These are phyloP conservation scores for Montipora efflorescens DNA, from an alignment of 64 coral and sea anemone species.

Conservation along the genomic window DNA sequence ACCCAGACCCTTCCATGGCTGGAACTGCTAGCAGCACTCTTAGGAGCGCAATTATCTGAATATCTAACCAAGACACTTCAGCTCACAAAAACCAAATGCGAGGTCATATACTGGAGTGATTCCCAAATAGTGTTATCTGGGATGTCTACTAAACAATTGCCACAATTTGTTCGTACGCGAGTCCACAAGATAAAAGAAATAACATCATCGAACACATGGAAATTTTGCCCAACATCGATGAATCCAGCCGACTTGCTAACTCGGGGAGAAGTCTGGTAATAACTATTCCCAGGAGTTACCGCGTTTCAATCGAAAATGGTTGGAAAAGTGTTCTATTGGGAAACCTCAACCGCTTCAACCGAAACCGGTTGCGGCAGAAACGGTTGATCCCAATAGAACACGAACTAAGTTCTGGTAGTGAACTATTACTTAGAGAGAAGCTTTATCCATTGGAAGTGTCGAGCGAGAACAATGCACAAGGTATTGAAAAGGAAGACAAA, in stretches of 20 bases:
- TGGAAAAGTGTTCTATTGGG: no score
- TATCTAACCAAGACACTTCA: constrained; percentile 22
- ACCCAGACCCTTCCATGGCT: constrained; percentile 45
- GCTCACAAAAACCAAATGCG: not conserved
- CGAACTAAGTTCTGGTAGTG: constrained; percentile 10
- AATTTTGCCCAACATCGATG: constrained; percentile 8
- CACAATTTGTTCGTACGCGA: no score
- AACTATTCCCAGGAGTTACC: no score
- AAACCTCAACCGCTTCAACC: no score
- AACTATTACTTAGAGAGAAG: not conserved
- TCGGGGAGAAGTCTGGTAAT: not conserved
- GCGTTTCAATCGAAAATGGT: no score
- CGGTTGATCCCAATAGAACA: no score
- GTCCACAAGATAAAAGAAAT: not conserved
- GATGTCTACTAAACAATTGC: no score
- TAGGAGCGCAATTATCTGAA: constrained; percentile 49
- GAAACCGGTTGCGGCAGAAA: no score
- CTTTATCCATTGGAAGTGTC: constrained; percentile 25
- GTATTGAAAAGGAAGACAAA: constrained; percentile 9
- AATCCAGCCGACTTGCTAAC: constrained; percentile 58
- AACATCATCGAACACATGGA: constrained; percentile 36
- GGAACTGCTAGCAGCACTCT: constrained; percentile 62
- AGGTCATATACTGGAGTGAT: no score
- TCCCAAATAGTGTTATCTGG: no score
- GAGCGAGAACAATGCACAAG: constrained; percentile 12